Base-by-base conservation (phyloP, 2,888 invertebrate genomes). In the Drosophila merina region DNA sequence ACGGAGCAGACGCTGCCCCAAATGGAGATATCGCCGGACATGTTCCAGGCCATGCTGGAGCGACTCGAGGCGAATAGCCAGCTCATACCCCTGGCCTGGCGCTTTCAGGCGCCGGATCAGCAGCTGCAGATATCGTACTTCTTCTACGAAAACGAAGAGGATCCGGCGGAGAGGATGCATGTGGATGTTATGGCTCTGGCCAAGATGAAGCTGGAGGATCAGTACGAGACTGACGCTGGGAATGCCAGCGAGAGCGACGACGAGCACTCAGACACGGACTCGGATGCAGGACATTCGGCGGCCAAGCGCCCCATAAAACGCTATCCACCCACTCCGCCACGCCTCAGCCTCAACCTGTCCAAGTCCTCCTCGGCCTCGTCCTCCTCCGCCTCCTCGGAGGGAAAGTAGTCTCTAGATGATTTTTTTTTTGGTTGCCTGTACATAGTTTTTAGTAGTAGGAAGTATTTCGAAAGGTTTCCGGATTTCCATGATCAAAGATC, bases 61-160 rank as follows among this genome's bases (percentile, higher is more conserved):
- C 86, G 89, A 1, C 62, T 91, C n/a, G 75, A 79, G 4, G 47
- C 62, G 1, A 91, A 91, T 14, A 59, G 83, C 2, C 50, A 60
- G 20, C 62, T 91, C 3, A 60, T 91, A 42, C 91, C 91, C 3
- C 2, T 52, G 4, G 76, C 74, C 60, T 77, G 83, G 66, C 81
- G 91, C 56, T 77, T 82, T 31, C 75, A 82, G 33, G 81, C 73
- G 8, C 42, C 47, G 26, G 63, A 77, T 9, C 89, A 91, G 72
- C 73, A 79, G 31, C 88, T 91, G 52, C 68, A 68, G 57, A 66
- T 88, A 3, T 90, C 85, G 40, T 91, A 91, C 58, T 83, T 91
- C 31, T 91, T 90, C 57, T 91, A 88, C 59, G 86, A 88, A 44
- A 6, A 49, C 3, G 55, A 52, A 9, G 36, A n/a, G 10, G 45